Conservation (phyloP, 2,113 vertebrate genomes). For the Burhinus oedicnemus region DNA sequence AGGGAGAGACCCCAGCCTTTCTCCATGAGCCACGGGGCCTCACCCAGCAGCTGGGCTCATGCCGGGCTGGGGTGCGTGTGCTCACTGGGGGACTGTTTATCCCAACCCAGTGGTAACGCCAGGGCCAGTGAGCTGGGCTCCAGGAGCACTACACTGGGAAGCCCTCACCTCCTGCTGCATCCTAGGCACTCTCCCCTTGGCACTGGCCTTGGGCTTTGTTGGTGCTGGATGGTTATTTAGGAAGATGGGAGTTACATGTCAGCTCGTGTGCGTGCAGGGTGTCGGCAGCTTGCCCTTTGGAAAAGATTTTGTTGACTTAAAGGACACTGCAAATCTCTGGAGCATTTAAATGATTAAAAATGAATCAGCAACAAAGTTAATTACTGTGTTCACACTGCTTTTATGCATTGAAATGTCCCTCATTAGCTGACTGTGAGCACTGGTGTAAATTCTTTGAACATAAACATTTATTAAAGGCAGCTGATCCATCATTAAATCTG, state of each 20-base stretch:
- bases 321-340: constrained; percentile 43
- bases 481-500: background rate
- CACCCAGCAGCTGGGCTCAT: accelerated
- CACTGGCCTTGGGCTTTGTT: background rate
- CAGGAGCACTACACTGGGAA: accelerated
- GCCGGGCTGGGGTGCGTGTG: accelerated
- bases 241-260: background rate
- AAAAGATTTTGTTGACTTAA: constrained; percentile 35
- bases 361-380: constrained; percentile 67
- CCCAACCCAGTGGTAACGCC: accelerated
- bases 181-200: background rate
- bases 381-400: constrained; percentile 42
- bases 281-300: background rate
- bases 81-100: background rate
- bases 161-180: accelerated
- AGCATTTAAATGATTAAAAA: constrained; percentile 62
- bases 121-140: background rate
- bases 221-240: accelerated
- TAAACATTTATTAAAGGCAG: constrained; percentile 51
- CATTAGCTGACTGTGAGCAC: constrained; percentile 45
- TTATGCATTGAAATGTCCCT: constrained; percentile 62
- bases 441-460: constrained; percentile 48
- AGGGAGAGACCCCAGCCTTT: background rate
- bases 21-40: background rate
- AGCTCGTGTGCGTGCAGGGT: background rate